phyloP scores from a whole-genome alignment of 2,797 vertebrate genomes.

The Lophotriccus pileatus region DNA sequence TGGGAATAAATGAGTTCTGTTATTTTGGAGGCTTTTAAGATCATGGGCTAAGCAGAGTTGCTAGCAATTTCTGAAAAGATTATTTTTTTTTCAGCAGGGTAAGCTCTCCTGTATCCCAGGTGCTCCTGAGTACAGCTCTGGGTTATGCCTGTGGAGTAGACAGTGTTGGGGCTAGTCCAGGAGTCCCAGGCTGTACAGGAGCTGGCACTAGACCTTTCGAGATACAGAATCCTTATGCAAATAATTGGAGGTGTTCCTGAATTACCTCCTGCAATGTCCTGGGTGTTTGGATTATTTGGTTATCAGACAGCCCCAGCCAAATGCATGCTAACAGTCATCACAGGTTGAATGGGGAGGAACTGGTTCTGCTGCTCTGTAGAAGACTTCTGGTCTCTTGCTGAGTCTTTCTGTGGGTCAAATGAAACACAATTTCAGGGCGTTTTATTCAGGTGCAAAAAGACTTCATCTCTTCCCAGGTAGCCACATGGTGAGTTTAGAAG shows the following conservation, averaged over 20 bases:
- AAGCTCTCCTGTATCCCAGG: not conserved
- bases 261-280: not conserved
- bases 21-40: not conserved
- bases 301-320: not conserved
- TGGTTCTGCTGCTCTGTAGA: not conserved
- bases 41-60: not conserved
- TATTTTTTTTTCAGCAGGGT: not conserved
- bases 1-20: not conserved
- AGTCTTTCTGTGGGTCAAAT: not conserved
- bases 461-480: not conserved
- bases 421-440: not conserved
- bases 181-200: not conserved
- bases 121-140: not conserved
- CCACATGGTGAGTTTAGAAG: not conserved
- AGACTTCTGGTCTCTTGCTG: not conserved
- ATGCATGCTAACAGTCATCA: not conserved
- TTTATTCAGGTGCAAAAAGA: not conserved
- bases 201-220: not conserved
- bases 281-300: not conserved
- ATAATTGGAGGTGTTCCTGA: not conserved
- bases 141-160: accelerated
- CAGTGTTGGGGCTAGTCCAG: not conserved
- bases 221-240: not conserved
- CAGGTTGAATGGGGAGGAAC: not conserved
- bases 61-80: not conserved